Percentiles rank a stretch among this genome's conserved stretches.
Conservation (phyloP, 30 jellyfish, hydroid and myxozoan genomes). For the Aurelia aurita region DNA sequence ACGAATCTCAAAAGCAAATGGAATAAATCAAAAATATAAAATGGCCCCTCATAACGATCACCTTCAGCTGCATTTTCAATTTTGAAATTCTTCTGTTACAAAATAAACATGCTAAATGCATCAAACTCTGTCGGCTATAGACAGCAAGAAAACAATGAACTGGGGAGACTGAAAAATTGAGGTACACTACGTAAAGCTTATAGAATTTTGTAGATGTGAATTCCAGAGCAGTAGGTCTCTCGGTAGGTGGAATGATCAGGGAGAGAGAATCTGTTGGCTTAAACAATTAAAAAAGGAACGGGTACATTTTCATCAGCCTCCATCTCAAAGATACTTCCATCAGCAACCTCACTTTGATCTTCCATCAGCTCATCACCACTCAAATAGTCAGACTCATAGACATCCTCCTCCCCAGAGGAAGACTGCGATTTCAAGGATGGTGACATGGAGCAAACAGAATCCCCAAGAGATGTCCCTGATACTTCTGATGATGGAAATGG, state of each 20-base stretch:
- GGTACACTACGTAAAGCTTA: too few relatives aligned
- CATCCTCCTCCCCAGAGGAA: slow-evolving; percentile 81
- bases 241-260: neutral
- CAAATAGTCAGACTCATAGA: slow-evolving; percentile 47
- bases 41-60: too few relatives aligned
- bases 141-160: too few relatives aligned
- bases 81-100: too few relatives aligned
- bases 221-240: too few relatives aligned
- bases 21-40: too few relatives aligned
- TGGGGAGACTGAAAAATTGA: too few relatives aligned
- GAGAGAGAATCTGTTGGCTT: neutral
- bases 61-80: too few relatives aligned
- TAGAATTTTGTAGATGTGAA: too few relatives aligned
- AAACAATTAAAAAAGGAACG: neutral
- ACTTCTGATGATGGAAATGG: slow-evolving; percentile 60
- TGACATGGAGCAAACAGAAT: slow-evolving; percentile 60
- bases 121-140: too few relatives aligned
- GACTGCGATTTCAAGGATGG: slow-evolving; percentile 57
- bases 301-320: slow-evolving; percentile 68
- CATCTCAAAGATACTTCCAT: slow-evolving; percentile 43
- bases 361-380: slow-evolving; percentile 71
- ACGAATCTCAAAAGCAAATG: too few relatives aligned
- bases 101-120: too few relatives aligned
- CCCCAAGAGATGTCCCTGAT: slow-evolving; percentile 69
- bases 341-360: slow-evolving; percentile 46